A percentile compares a stretch with the other conserved stretches of the same genome.
Evolutionary conservation across 2,888 invertebrate genomes (phyloP).

Genomic region (Pomacea canaliculata): DNA sequence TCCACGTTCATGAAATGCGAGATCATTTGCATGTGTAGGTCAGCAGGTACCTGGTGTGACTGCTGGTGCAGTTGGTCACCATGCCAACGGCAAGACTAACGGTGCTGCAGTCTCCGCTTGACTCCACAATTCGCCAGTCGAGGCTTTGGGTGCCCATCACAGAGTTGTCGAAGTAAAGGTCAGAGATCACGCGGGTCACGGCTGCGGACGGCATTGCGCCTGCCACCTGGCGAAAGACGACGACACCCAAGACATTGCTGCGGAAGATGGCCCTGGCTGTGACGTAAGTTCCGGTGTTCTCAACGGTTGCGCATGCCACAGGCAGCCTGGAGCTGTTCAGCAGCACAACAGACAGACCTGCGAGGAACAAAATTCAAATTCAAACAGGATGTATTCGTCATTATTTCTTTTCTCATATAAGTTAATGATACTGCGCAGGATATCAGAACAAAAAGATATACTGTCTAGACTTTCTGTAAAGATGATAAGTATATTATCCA

Average conservation of each 20-base stretch:
- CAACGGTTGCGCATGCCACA: slow-evolving; percentile 28
- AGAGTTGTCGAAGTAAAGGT: slow-evolving; percentile 22
- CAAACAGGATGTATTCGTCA: too few species aligned
- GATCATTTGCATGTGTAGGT: too few species aligned
- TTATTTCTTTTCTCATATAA: too few species aligned
- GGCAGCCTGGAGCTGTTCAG: background rate
- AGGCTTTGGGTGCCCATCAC: background rate
- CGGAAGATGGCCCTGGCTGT: slow-evolving; percentile 30
- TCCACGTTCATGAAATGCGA: too few species aligned
- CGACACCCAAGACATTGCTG: slow-evolving; percentile 15
- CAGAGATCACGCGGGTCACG: slow-evolving; percentile 25
- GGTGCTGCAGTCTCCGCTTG: background rate
- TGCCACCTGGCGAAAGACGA: slow-evolving; percentile 26
- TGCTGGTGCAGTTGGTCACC: background rate
- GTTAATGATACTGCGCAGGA: too few species aligned
- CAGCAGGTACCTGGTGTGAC: slow-evolving; percentile 7
- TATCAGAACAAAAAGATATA: too few species aligned
- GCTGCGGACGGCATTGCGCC: background rate
- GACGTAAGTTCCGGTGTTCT: slow-evolving; percentile 7
- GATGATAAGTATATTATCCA: too few species aligned
- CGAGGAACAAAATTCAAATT: background rate
- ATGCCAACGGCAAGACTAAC: background rate
- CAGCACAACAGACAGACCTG: slow-evolving; percentile 18
- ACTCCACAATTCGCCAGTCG: slow-evolving; percentile 26
- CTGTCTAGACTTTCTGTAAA: too few species aligned